Evolutionary conservation across 2,113 vertebrate species (phyloP), one percentile per base, ranked within the genome.

Genomic region (Trinectes maculatus): DNA sequence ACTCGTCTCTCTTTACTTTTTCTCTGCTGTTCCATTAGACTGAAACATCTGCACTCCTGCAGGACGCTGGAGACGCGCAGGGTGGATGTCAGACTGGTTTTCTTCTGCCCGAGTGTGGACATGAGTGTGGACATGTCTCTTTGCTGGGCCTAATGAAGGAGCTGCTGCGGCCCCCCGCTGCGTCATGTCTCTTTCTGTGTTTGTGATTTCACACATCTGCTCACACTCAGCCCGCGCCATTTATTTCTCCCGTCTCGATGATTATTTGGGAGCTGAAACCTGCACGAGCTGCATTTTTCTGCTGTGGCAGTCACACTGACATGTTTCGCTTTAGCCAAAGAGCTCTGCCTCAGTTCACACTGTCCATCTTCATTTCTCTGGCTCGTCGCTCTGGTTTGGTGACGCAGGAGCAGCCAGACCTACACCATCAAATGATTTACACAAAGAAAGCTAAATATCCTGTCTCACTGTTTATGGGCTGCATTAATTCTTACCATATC

Each of bases 121-220:
- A 33, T 29, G 51, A 37, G 44, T 37, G 24, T 22, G 6, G 12
- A 5, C 34, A 18, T 57, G 51, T 44, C 10, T 60, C 26, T 40
- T 25, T 39, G 11, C 47, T 12, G 22, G 1, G 10, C 24, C 48
- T 31, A 31, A 25, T 46, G 44, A 57, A 33, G n/a, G n/a, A n/a
- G n/a, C n/a, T n/a, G n/a, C 36, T 10, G 4, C 54, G 36, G 37
- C 40, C 33, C 12, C 48, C 26, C 22, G n/a, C 16, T 12, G n/a
- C 48, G 37, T 46, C 36, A 4, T 44, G 67, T 49, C 59, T 42
- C 40, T 55, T 40, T 67, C 31, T 33, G 36, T 78, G 77, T 75
- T 72, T 78, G 46, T 3, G 15, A 81, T 70, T 81, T 62, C n/a
- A 42, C 74, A 86, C 80, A 83, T 80, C 73, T 77, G 70, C 57